Conservation (phyloP, 2,113 vertebrate genomes). For the Aythya baeri region DNA sequence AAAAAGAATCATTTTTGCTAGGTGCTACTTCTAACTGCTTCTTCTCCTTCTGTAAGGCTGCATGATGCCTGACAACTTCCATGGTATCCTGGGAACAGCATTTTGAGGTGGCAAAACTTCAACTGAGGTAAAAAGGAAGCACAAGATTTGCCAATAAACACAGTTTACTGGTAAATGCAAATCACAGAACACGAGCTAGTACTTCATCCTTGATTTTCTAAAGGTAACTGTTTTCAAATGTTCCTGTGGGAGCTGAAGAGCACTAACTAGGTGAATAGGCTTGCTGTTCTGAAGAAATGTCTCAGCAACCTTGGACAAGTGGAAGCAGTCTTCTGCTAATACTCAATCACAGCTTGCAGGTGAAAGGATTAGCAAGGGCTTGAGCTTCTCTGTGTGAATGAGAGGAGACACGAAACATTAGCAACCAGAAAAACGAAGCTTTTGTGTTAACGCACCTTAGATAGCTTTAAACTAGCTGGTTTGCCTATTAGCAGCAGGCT, state of each 20-base stretch:
- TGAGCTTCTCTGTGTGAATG: neutral
- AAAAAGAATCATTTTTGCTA: neutral
- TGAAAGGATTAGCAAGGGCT: slow-evolving; percentile 8
- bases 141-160: neutral
- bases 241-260: neutral
- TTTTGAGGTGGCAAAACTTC: neutral
- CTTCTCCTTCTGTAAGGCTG: neutral
- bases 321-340: slow-evolving; percentile 24
- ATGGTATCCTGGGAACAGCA: neutral
- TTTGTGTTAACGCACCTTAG: neutral
- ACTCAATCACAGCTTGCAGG: neutral
- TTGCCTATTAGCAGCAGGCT: neutral
- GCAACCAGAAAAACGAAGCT: neutral
- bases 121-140: neutral
- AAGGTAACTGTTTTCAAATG: neutral
- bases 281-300: neutral
- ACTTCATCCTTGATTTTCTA: neutral
- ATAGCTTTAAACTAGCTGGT: neutral
- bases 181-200: neutral
- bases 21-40: neutral
- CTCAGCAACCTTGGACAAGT: neutral
- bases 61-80: neutral
- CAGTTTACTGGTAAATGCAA: neutral
- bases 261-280: neutral
- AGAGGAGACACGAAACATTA: neutral